These are phyloP conservation scores for Rhegmatorhina hoffmannsi DNA, from an alignment of 2,113 vertebrate genomes.

Conservation along the genomic window DNA sequence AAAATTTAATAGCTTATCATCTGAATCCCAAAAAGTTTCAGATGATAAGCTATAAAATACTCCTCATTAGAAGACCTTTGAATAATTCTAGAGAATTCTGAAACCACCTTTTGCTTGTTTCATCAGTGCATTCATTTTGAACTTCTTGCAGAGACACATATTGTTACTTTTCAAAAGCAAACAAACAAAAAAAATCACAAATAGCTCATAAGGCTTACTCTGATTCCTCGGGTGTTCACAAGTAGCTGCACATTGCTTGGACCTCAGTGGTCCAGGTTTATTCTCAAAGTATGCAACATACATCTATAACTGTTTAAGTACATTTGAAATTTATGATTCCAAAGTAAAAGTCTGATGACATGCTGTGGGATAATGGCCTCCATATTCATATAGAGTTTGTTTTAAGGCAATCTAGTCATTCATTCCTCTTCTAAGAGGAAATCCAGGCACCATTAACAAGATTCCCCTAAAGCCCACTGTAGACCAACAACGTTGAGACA, in stretches of 20 bases:
- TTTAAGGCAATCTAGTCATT: not conserved
- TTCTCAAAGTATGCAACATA: not conserved
- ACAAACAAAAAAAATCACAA: too few relatives aligned
- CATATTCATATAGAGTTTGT: not conserved
- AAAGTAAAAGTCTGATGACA: not conserved
- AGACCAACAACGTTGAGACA: not conserved
- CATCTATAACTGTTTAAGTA: not conserved
- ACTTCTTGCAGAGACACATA: not conserved
- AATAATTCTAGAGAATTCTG: not conserved
- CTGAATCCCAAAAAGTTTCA: not conserved
- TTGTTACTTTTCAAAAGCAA: not conserved
- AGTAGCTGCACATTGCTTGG: not conserved
- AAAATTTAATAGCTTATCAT: not conserved
- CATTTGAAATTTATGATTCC: not conserved
- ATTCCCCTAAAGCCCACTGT: not conserved
- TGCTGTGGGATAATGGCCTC: not conserved
- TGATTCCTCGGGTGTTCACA: not conserved
- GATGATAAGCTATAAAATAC: not conserved
- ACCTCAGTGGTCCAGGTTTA: not conserved
- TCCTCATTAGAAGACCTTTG: not conserved
- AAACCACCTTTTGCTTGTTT: not conserved
- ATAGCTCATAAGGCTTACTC: not conserved
- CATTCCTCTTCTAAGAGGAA: not conserved
- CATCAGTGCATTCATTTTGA: not conserved
- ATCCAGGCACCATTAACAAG: not conserved